Percentiles rank a stretch among this genome's conserved stretches.
These are phyloP conservation scores for Apamea epomidion DNA, from an alignment of 2,888 invertebrate species.

Conservation along the genomic window DNA sequence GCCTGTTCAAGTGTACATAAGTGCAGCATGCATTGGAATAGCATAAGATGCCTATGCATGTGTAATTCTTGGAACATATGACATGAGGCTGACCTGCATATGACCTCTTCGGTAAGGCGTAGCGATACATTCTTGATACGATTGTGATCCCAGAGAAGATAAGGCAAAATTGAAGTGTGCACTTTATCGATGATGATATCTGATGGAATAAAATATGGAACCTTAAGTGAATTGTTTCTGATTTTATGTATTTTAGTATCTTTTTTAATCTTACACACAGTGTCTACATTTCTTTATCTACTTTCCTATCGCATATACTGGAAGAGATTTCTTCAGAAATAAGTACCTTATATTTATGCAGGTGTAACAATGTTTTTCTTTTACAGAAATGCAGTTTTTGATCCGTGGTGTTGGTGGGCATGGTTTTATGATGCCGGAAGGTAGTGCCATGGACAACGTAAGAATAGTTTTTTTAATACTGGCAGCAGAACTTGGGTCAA, in stretches of 20 bases:
- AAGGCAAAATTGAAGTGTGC: background rate
- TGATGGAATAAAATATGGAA: background rate
- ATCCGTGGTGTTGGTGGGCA: slow-evolving; percentile 95
- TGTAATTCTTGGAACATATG: background rate
- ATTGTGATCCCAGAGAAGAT: background rate
- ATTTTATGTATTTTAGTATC: background rate
- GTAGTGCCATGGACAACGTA: slow-evolving; percentile 68
- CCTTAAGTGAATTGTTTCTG: background rate
- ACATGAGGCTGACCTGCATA: background rate
- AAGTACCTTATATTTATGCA: background rate
- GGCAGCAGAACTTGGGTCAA: background rate
- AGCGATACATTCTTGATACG: background rate
- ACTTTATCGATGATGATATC: background rate
- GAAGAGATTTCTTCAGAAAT: background rate
- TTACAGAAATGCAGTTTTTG: slow-evolving; percentile 89
- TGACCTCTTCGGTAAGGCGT: background rate
- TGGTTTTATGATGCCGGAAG: slow-evolving; percentile 91
- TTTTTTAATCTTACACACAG: background rate
- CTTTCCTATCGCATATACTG: background rate
- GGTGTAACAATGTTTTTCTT: background rate
- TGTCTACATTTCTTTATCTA: background rate
- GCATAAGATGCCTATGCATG: background rate
- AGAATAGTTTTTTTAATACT: background rate
- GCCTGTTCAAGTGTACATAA: background rate
- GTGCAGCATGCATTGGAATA: background rate